Conservation (phyloP, 2,797 vertebrate genomes). For the Cebuella pygmaea region DNA sequence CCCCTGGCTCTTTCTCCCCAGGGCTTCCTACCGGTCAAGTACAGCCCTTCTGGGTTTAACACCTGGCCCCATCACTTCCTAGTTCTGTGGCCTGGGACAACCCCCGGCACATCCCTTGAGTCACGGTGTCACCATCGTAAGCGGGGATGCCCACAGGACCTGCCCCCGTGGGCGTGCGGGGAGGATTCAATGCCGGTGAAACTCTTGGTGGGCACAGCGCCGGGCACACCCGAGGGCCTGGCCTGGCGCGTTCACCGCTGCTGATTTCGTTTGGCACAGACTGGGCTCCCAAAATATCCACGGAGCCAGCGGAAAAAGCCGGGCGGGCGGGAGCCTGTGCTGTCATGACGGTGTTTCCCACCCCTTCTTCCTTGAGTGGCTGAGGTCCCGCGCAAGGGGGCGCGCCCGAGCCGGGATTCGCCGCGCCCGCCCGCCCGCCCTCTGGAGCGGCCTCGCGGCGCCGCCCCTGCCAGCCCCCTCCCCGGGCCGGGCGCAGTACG, state of each 20-base stretch:
- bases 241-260: not conserved
- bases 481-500: slow-evolving; percentile 76
- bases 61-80: not conserved
- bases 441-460: not conserved
- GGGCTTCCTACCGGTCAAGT: not conserved
- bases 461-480: slow-evolving; percentile 61
- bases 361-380: not conserved
- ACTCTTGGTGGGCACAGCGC: not conserved
- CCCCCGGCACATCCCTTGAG: not conserved
- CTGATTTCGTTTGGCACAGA: not conserved
- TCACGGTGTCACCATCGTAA: not conserved
- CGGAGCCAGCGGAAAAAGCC: not conserved
- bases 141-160: not conserved
- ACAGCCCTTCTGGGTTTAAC: not conserved
- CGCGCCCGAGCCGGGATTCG: slow-evolving; percentile 67
- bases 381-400: slow-evolving; percentile 65
- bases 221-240: not conserved
- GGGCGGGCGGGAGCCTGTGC: not conserved
- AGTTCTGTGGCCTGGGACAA: not conserved
- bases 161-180: not conserved
- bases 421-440: not conserved
- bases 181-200: not conserved
- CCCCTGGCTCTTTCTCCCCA: not conserved
- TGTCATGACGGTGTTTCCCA: not conserved
- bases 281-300: not conserved